These are phyloP conservation scores for Tinea trinotella DNA, from an alignment of 2,888 invertebrate species.

Conservation along the genomic window DNA sequence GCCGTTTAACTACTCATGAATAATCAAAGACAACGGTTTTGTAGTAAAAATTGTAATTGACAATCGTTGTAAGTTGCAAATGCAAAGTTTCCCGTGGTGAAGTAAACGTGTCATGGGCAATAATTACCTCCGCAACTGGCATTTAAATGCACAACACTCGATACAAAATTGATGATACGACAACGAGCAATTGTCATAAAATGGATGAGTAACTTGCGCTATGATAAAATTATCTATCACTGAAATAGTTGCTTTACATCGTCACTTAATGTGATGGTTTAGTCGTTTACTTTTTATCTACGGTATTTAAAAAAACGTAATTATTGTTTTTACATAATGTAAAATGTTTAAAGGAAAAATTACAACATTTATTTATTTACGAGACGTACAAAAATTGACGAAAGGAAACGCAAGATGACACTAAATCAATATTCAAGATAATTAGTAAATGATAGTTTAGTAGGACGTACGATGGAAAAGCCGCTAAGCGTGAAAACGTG, in stretches of 20 bases:
- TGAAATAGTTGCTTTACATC: background rate
- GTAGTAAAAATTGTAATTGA: conserved; percentile 21
- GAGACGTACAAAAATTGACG: too few relatives aligned
- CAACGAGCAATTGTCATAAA: background rate
- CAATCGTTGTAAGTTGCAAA: conserved; percentile 23
- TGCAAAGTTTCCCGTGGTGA: conserved; percentile 29
- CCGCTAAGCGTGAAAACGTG: conserved; percentile 11
- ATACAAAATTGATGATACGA: background rate
- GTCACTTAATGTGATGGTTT: background rate
- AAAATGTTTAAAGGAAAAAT: background rate
- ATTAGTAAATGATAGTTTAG: background rate
- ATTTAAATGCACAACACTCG: conserved; percentile 33
- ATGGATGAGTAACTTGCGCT: background rate
- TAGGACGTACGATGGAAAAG: background rate
- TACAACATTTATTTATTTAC: background rate
- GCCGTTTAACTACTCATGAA: conserved; percentile 16
- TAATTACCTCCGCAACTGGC: conserved; percentile 50
- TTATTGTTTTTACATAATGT: too few relatives aligned
- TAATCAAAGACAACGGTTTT: conserved; percentile 13
- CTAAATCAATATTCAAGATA: background rate
- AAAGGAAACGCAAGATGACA: background rate
- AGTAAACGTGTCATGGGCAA: conserved; percentile 33
- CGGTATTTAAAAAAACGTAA: background rate
- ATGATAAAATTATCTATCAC: background rate
- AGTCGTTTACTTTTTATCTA: background rate